Evolutionary conservation across 2,113 vertebrate species (phyloP).

Genomic region (Strix aluco): DNA sequence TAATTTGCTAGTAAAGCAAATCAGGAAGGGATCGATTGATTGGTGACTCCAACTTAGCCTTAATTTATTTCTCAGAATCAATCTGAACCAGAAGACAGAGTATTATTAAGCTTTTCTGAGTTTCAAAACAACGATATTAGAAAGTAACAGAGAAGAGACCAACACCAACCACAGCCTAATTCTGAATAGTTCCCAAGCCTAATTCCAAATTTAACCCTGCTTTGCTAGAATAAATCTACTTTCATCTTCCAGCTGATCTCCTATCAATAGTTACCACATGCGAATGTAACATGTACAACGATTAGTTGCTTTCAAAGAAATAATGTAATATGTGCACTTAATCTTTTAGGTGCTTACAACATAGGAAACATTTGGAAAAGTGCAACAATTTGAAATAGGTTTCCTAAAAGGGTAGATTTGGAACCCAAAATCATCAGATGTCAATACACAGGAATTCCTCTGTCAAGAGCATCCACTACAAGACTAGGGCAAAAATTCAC

Average conservation of each 20-base stretch:
- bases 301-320: neutral
- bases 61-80: neutral
- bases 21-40: neutral
- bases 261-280: neutral
- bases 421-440: neutral
- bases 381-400: rapidly evolving
- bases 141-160: neutral
- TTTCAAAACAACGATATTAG: neutral
- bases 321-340: neutral
- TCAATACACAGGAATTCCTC: neutral
- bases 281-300: neutral
- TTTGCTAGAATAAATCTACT: neutral
- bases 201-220: neutral
- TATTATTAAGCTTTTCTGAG: neutral
- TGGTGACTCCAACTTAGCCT: neutral
- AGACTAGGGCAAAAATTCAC: neutral
- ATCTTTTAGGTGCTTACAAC: neutral
- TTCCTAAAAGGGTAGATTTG: neutral
- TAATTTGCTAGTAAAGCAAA: neutral
- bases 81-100: neutral
- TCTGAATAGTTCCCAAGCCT: neutral
- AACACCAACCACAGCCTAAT: neutral
- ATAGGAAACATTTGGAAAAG: neutral
- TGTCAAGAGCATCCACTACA: neutral
- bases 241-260: neutral